Conservation (phyloP, 2,888 invertebrate species). For the Eupithecia exiguata region DNA sequence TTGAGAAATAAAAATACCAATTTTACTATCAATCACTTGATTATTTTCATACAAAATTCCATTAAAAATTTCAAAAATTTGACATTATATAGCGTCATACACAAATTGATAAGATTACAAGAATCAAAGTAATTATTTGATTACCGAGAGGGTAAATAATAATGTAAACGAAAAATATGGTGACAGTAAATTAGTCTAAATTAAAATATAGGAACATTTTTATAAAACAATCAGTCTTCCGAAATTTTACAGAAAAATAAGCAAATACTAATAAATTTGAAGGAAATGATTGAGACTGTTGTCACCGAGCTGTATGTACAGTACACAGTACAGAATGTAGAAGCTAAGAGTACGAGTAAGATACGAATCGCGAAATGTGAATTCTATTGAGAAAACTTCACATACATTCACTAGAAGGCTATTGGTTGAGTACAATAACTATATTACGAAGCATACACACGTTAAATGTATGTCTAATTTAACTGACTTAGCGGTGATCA, state of each 20-base stretch:
- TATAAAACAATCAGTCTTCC: slow-evolving; percentile 74
- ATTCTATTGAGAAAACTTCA: slow-evolving; percentile 40
- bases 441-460: slow-evolving; percentile 37
- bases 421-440: slow-evolving; percentile 41
- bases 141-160: slow-evolving; percentile 75
- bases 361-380: slow-evolving; percentile 40
- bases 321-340: slow-evolving; percentile 44
- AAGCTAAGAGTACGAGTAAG: slow-evolving; percentile 43
- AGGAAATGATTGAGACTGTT: slow-evolving; percentile 68
- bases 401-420: slow-evolving; percentile 44
- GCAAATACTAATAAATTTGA: slow-evolving; percentile 60
- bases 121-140: slow-evolving; percentile 73
- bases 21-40: slow-evolving; percentile 80
- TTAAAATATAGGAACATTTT: slow-evolving; percentile 83
- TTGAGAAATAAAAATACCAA: slow-evolving; percentile 60
- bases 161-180: slow-evolving; percentile 77
- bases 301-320: slow-evolving; percentile 62
- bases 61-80: slow-evolving; percentile 83
- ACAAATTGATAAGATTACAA: slow-evolving; percentile 80
- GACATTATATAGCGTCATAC: slow-evolving; percentile 83
- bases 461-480: slow-evolving; percentile 35
- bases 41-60: slow-evolving; percentile 83
- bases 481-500: slow-evolving; percentile 68
- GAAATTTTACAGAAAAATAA: slow-evolving; percentile 78
- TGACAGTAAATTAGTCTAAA: slow-evolving; percentile 82